A percentile compares a stretch with the other conserved stretches of the same genome.
Evolutionary conservation across 2,888 invertebrate genomes (phyloP).

Genomic region (Venusia cambrica): DNA sequence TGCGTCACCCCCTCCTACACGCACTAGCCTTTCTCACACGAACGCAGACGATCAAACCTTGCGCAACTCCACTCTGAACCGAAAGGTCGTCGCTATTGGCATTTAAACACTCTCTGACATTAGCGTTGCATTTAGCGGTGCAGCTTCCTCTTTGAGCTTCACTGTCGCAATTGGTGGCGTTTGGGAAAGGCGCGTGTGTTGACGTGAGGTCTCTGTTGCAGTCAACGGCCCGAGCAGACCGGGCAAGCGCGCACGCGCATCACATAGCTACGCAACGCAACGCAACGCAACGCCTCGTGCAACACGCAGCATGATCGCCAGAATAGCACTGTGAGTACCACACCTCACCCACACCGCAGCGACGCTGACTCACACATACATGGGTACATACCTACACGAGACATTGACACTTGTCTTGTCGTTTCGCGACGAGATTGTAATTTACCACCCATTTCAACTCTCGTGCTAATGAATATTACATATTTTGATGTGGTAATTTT

Average conservation of each 20-base stretch:
- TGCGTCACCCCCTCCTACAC: conserved; percentile 57
- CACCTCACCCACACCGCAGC: conserved; percentile 10
- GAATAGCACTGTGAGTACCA: conserved; percentile 69
- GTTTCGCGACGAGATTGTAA: conserved; percentile 11
- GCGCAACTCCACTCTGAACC: conserved; percentile 70
- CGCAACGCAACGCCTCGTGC: conserved; percentile 35
- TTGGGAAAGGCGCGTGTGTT: conserved; percentile 76
- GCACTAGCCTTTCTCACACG: conserved; percentile 74
- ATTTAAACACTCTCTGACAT: conserved; percentile 80
- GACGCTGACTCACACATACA: conserved; percentile 10
- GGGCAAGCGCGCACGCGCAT: conserved; percentile 49
- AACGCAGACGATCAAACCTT: conserved; percentile 72
- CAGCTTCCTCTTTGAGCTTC: conserved; percentile 77
- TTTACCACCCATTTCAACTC: conserved; percentile 20
- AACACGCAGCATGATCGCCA: conserved; percentile 57
- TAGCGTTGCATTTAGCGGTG: conserved; percentile 77
- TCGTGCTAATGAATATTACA: conserved; percentile 33
- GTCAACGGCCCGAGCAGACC: conserved; percentile 60
- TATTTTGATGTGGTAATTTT: conserved; percentile 34
- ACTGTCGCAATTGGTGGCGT: conserved; percentile 74
- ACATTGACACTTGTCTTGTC: conserved; percentile 15
- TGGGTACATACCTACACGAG: conserved; percentile 6
- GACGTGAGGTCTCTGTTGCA: conserved; percentile 75
- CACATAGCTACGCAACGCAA: conserved; percentile 33
- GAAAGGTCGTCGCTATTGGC: conserved; percentile 79